Percentiles rank a stretch among this genome's conserved stretches.
Conservation (phyloP, 1,140 invertebrate species). For the Drosophila murphyi region DNA sequence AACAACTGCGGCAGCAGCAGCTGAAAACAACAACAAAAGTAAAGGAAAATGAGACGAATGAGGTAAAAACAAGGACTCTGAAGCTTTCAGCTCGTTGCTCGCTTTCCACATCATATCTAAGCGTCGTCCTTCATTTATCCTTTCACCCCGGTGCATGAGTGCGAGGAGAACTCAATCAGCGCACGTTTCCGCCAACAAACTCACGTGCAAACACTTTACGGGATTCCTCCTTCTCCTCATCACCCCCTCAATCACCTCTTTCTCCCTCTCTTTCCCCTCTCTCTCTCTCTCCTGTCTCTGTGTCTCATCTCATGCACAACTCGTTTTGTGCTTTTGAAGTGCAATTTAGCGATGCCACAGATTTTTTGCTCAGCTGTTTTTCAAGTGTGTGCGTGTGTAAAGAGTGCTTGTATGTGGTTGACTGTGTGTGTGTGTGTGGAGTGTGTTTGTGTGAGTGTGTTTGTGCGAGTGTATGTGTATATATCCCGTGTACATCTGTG, state of each 20-base stretch:
- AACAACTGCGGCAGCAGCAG: constrained; percentile 5
- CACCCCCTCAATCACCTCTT: background rate
- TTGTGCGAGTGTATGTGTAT: constrained; percentile 16
- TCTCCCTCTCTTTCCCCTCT: background rate
- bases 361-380: constrained; percentile 61
- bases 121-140: constrained; percentile 79
- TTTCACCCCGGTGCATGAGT: constrained; percentile 49
- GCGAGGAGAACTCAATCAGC: constrained; percentile 71
- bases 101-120: constrained; percentile 65
- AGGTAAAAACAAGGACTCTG: constrained; percentile 18
- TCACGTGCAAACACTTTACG: constrained; percentile 82
- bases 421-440: constrained; percentile 9
- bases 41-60: constrained; percentile 3
- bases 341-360: constrained; percentile 77
- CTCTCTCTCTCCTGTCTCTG: background rate
- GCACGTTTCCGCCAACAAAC: constrained; percentile 75
- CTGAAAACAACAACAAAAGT: constrained; percentile 22
- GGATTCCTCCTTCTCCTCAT: background rate
- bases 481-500: background rate
- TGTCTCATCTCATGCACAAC: background rate
- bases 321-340: constrained; percentile 69
- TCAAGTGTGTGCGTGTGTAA: constrained; percentile 41
- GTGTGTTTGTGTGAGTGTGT: constrained; percentile 5
- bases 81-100: constrained; percentile 41
- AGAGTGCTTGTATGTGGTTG: background rate